Base-by-base conservation (phyloP, 1,140 invertebrate species). In the Notospermus geniculatus region DNA sequence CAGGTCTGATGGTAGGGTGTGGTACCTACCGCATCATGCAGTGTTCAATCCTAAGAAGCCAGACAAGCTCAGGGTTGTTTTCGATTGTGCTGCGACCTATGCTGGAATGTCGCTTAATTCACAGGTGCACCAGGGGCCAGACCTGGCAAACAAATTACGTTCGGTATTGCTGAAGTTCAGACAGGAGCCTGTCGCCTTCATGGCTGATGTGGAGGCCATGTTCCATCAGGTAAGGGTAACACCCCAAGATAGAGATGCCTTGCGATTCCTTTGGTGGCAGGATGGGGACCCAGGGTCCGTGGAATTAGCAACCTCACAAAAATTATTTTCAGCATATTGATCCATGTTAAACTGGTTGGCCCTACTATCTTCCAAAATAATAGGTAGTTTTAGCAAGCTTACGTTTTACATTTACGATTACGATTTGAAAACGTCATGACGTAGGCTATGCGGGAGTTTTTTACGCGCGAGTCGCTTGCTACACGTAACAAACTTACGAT, bases 91-190 rank as follows among this genome's bases (percentile, higher is more conserved):
- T 28, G 62, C 62, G 22, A 62, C 54, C 29, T 67, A 56, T 52
- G 7, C 57, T 25, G 70, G 68, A 32, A 61, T 50, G 23, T 75
- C 70, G 2, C 53, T 78, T 0, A 76, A 78, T 57, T 45, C 69
- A 9, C 22, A 52, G 9, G 36, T 76, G 11, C 45, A 68, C 0
- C 27, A 62, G 7, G 74, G 76, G 13, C 80, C 82, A 9, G 74
- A 74, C 57, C 55, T 84, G 0, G 80, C 82, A 64, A 73, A 56
- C 52, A 53, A 22, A 36, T 50, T 74, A 15, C 30, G 69, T 22
- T 68, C 60, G 25, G 65, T 72, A 5, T 61, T 73, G 23, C 27
- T 66, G 0, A 53, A 59, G 19, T 72, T 72, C 54, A 43, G 71
- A 7, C 13, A 63, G 53, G 59, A 67, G 25, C 58, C 39, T 13